A percentile compares a stretch with the other conserved stretches of the same genome.
Conservation (phyloP, 1,140 invertebrate species). For the Heliconius melpomene region DNA sequence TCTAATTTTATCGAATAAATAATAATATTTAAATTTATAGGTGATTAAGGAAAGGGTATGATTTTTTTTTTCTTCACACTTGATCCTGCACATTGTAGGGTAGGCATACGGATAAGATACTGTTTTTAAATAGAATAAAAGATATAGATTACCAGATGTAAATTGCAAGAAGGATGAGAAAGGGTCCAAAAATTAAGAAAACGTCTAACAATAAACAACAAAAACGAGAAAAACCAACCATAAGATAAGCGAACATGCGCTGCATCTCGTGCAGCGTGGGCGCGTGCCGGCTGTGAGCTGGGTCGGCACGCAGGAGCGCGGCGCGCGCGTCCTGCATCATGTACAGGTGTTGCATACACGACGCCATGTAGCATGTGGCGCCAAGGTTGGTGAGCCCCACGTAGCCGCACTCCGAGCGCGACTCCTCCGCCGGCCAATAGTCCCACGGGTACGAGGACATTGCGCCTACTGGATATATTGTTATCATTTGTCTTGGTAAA, state of each 20-base stretch:
- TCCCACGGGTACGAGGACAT: constrained; percentile 96
- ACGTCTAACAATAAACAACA: too few relatives aligned
- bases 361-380: constrained; percentile 98
- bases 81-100: too few relatives aligned
- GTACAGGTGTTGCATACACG: constrained; percentile 97
- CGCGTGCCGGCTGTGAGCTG: constrained; percentile 87
- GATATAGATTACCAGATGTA: too few relatives aligned
- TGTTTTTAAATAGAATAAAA: too few relatives aligned
- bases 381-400: constrained; percentile 96
- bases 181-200: too few relatives aligned
- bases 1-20: too few relatives aligned
- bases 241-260: constrained; percentile 96
- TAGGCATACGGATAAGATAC: too few relatives aligned
- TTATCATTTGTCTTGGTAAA: too few relatives aligned
- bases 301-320: constrained; percentile 86
- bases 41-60: too few relatives aligned
- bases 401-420: constrained; percentile 95
- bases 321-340: constrained; percentile 96
- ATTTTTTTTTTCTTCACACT: too few relatives aligned
- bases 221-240: constrained; percentile 77
- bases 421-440: constrained; percentile 98
- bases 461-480: constrained; percentile 80
- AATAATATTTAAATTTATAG: too few relatives aligned
- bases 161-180: constrained; percentile 18
- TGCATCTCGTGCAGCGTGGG: constrained; percentile 93